Evolutionary conservation across 2,797 vertebrate species (phyloP).

Genomic region (Sorex maritimensis): DNA sequence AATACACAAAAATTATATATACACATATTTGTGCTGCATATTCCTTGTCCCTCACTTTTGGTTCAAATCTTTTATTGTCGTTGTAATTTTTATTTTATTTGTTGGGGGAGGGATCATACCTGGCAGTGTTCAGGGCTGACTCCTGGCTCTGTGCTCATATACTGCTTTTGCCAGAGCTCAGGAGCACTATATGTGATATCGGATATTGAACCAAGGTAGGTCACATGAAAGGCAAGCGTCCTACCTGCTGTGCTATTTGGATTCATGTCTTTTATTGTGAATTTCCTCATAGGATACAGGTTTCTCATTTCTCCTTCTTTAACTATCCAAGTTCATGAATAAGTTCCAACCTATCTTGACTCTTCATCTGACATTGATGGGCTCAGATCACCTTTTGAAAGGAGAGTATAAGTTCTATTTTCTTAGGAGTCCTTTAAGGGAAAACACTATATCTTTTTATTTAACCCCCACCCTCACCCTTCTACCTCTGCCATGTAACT

Average conservation of each 20-base stretch:
- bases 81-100: no score
- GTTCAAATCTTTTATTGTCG: not conserved
- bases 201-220: no score
- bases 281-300: not conserved
- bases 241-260: not conserved
- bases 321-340: conserved; percentile 32
- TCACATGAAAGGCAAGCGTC: no score
- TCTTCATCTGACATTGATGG: not conserved
- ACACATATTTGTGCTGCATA: not conserved
- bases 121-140: no score
- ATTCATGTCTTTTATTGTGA: not conserved
- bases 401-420: conserved; percentile 46
- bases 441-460: conserved; percentile 9
- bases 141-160: not conserved
- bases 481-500: not conserved
- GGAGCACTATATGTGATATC: no score
- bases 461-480: not conserved
- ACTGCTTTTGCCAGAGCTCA: not conserved
- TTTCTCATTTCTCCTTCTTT: conserved; percentile 47
- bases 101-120: no score
- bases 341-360: conserved; percentile 38
- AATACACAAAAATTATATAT: no score
- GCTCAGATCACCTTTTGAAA: conserved; percentile 30
- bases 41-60: not conserved
- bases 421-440: conserved; percentile 3